These are phyloP conservation scores for Drosophila triauraria DNA, from an alignment of 1,140 invertebrate genomes.

Conservation along the genomic window DNA sequence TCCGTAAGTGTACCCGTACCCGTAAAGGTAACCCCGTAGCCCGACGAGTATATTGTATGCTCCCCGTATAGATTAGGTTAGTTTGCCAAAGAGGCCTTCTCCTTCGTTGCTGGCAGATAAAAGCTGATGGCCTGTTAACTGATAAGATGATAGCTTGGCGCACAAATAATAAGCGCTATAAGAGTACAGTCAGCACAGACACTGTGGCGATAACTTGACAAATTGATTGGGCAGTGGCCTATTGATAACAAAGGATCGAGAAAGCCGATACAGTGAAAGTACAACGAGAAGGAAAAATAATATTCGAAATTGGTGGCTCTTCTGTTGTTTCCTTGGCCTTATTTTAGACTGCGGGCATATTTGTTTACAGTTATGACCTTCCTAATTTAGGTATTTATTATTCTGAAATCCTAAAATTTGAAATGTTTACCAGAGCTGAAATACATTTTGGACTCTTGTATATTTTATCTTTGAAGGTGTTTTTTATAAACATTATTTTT, in stretches of 20 bases:
- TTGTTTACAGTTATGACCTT: conserved; percentile 29
- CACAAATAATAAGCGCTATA: conserved; percentile 30
- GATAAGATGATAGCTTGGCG: conserved; percentile 41
- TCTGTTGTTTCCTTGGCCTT: conserved; percentile 22
- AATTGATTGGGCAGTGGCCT: conserved; percentile 52
- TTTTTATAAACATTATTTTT: not conserved
- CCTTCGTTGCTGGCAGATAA: conserved; percentile 54
- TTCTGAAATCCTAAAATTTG: conserved; percentile 1
- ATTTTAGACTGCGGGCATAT: conserved; percentile 15
- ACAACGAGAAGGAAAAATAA: not conserved
- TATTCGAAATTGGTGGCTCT: not conserved
- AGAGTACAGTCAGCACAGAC: conserved; percentile 72
- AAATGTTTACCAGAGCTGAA: not conserved
- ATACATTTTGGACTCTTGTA: not conserved
- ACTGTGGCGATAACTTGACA: conserved; percentile 62
- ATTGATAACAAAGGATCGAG: conserved; percentile 28
- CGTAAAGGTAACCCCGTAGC: conserved; percentile 11
- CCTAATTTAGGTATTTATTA: conserved; percentile 3
- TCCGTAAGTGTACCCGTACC: conserved; percentile 12
- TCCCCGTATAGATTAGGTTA: conserved; percentile 43
- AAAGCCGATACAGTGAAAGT: not conserved
- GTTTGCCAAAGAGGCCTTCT: conserved; percentile 60
- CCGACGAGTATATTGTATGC: conserved; percentile 16
- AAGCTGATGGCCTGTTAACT: conserved; percentile 57
- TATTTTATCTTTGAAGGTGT: not conserved